phyloP scores from a whole-genome alignment of 2,888 invertebrate species.

The Sympetrum striolatum region DNA sequence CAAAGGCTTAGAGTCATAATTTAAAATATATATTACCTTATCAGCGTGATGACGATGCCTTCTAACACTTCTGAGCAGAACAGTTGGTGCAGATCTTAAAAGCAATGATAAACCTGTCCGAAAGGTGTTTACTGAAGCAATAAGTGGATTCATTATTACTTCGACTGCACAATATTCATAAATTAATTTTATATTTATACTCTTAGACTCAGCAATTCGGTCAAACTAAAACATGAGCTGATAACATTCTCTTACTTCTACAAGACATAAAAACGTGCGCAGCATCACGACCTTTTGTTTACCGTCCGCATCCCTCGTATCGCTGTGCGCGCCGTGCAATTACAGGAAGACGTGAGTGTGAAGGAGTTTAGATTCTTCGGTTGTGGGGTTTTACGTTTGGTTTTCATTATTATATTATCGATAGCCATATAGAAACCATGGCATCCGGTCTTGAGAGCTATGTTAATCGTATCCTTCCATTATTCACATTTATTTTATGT shows the following conservation, averaged over 20 bases:
- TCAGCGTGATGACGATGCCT: constrained; percentile 16
- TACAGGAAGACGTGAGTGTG: neutral
- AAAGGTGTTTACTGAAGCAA: neutral
- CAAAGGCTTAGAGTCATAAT: neutral
- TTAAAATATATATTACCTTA: neutral
- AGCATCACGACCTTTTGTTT: no score
- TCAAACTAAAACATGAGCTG: no score
- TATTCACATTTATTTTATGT: no score
- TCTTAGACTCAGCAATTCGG: neutral
- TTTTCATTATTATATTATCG: no score
- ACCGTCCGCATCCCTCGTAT: no score
- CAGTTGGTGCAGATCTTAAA: neutral
- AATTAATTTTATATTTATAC: neutral
- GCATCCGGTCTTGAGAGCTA: constrained; percentile 86
- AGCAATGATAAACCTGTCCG: neutral
- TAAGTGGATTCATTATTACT: neutral
- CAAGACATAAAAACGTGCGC: no score
- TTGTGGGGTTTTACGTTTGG: neutral
- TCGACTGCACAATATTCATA: neutral
- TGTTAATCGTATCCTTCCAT: constrained; percentile 77
- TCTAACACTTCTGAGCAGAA: neutral
- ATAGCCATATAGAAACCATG: constrained; percentile 62
- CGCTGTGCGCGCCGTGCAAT: no score
- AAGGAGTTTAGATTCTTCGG: neutral
- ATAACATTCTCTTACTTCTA: no score